These are phyloP conservation scores for Peromyscus attwateri DNA, from an alignment of 2,797 vertebrate species.

Conservation along the genomic window DNA sequence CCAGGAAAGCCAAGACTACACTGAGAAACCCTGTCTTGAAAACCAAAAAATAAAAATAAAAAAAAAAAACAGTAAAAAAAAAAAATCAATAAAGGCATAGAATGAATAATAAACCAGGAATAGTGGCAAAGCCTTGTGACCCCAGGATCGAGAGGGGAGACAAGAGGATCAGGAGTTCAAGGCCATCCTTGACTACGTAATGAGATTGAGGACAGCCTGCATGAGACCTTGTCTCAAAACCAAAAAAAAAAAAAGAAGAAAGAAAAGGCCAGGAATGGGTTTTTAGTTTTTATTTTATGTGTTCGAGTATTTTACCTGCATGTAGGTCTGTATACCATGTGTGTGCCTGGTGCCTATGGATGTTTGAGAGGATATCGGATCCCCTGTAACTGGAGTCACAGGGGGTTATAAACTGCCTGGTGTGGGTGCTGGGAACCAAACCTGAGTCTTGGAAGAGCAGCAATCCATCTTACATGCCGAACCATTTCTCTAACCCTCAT, in stretches of 20 bases:
- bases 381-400: too few species aligned
- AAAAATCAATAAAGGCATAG: background rate
- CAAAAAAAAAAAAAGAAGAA: background rate
- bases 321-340: background rate
- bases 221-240: background rate
- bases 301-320: background rate
- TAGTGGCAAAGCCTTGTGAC: background rate
- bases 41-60: background rate
- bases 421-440: too few species aligned
- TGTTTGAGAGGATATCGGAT: too few species aligned
- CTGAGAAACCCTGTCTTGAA: constrained; percentile 12
- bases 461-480: too few species aligned
- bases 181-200: background rate
- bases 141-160: background rate
- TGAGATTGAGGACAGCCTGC: background rate
- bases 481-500: too few species aligned
- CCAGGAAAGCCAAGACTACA: background rate
- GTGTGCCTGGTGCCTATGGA: too few species aligned
- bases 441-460: too few species aligned
- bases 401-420: too few species aligned
- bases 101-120: background rate
- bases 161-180: background rate
- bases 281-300: background rate
- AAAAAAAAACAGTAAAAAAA: background rate
- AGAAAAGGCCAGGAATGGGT: too few species aligned